phyloP scores from a whole-genome alignment of 2,113 vertebrate genomes.

The Suncus etruscus region DNA sequence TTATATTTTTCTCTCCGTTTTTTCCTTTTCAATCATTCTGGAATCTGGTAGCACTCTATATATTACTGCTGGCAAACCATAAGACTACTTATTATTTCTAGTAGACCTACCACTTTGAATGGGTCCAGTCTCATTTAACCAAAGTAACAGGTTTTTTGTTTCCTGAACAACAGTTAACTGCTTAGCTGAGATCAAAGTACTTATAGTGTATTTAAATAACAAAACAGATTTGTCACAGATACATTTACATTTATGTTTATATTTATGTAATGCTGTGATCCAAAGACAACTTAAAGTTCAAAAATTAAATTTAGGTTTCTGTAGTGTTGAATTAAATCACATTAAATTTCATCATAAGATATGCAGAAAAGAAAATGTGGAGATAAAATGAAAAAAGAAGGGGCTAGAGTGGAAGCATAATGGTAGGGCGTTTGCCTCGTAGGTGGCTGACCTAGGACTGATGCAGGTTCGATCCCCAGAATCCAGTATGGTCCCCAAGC shows the following conservation, averaged over 20 bases:
- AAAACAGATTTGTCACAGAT: not conserved
- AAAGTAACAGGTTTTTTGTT: not conserved
- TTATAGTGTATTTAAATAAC: not conserved
- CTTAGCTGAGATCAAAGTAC: not conserved
- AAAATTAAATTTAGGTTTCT: not conserved
- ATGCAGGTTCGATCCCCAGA: too few relatives aligned
- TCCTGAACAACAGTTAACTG: not conserved
- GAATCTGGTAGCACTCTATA: not conserved
- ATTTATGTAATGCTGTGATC: not conserved
- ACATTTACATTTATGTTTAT: too few relatives aligned
- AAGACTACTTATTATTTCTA: not conserved
- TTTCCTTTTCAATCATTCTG: not conserved
- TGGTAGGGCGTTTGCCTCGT: too few relatives aligned
- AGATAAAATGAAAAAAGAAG: not conserved
- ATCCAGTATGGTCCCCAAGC: too few relatives aligned
- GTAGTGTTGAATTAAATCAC: not conserved
- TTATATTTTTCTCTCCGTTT: not conserved
- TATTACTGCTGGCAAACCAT: not conserved
- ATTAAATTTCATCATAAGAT: not conserved
- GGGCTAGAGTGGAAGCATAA: too few relatives aligned
- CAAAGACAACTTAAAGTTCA: constrained; percentile 10
- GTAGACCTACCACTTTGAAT: not conserved
- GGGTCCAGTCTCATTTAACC: not conserved
- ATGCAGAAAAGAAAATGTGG: not conserved
- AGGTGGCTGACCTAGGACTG: too few relatives aligned